Conservation (phyloP, 1,140 invertebrate genomes). For the Oryzaephilus surinamensis region DNA sequence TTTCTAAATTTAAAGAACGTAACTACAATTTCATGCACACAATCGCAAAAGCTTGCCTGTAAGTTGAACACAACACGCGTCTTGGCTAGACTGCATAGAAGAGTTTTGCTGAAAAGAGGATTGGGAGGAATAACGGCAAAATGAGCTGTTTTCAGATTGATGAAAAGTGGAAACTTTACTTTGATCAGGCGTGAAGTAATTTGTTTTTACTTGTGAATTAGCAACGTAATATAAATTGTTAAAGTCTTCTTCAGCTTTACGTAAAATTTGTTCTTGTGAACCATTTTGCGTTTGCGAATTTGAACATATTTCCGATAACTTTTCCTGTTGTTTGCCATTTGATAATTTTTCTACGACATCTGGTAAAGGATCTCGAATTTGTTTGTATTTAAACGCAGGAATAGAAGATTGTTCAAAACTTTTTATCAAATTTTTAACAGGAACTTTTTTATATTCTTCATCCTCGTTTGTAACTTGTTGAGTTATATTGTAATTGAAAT, state of each 20-base stretch:
- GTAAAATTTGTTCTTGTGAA: slow-evolving; percentile 11
- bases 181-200: slow-evolving; percentile 14
- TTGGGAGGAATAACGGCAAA: slow-evolving; percentile 27
- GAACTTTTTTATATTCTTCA: slow-evolving; percentile 45
- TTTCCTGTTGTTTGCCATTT: slow-evolving; percentile 2
- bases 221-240: slow-evolving; percentile 25
- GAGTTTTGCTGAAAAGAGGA: slow-evolving; percentile 10
- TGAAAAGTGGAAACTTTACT: slow-evolving; percentile 19
- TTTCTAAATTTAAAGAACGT: no score
- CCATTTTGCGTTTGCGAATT: no score
- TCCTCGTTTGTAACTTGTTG: slow-evolving; percentile 15
- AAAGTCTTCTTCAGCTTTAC: slow-evolving; percentile 27
- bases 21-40: slow-evolving; percentile 1
- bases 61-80: background rate
- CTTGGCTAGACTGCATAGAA: background rate
- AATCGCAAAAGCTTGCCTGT: slow-evolving; percentile 22
- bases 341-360: slow-evolving; percentile 24
- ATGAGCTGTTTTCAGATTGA: slow-evolving; percentile 31
- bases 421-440: slow-evolving; percentile 51
- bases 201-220: slow-evolving; percentile 17
- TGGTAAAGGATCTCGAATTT: slow-evolving; percentile 37
- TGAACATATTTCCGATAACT: no score
- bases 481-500: background rate
- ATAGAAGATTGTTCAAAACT: slow-evolving; percentile 50
- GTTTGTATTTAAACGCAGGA: slow-evolving; percentile 45